Conservation (phyloP, 2,113 vertebrate species). For the Spheniscus mendiculus region DNA sequence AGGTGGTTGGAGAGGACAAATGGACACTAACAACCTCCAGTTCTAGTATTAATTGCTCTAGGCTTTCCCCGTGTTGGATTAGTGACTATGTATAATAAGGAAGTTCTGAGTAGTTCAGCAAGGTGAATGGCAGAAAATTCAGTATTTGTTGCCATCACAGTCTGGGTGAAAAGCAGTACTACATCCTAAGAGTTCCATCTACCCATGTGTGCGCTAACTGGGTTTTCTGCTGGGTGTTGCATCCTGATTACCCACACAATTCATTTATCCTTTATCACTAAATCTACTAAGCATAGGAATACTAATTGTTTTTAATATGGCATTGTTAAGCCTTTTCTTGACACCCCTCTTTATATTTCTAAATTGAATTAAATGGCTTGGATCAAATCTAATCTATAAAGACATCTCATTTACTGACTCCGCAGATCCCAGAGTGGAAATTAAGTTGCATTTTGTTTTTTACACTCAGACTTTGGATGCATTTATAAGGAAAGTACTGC, state of each 20-base stretch:
- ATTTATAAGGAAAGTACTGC: constrained; percentile 66
- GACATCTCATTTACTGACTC: not conserved
- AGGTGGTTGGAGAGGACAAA: not conserved
- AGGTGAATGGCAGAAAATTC: not conserved
- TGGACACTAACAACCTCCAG: not conserved
- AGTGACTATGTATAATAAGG: not conserved
- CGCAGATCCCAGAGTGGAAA: not conserved
- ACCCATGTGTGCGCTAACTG: not conserved
- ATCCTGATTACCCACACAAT: not conserved
- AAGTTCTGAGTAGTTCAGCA: not conserved
- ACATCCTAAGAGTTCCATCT: not conserved
- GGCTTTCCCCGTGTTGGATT: not conserved
- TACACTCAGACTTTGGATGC: not conserved
- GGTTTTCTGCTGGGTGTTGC: not conserved
- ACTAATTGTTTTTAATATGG: not conserved
- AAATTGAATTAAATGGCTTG: not conserved
- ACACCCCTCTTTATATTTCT: not conserved
- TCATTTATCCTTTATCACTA: not conserved
- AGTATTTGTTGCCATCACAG: not conserved
- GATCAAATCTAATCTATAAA: not conserved
- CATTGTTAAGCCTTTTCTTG: not conserved
- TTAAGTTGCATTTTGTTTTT: constrained; percentile 36
- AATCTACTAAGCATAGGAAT: constrained; percentile 32
- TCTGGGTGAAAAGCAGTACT: not conserved
- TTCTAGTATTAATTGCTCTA: not conserved